A percentile compares a stretch with the other conserved stretches of the same genome.
These are phyloP conservation scores for Beris morrisii DNA, from an alignment of 2,888 invertebrate species.

Conservation along the genomic window DNA sequence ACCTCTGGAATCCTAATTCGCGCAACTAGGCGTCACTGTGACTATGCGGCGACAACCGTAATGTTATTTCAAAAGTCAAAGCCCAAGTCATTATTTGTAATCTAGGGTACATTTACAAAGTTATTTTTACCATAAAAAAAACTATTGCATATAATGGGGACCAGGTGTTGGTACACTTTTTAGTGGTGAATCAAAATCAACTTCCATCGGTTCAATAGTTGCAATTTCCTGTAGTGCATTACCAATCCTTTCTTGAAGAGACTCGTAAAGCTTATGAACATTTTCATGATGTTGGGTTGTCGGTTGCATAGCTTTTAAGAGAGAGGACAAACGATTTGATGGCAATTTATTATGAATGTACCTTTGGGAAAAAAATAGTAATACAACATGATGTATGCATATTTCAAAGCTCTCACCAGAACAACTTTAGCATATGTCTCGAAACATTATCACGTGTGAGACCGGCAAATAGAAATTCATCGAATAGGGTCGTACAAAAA, in stretches of 20 bases:
- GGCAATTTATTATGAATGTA: slow-evolving; percentile 86
- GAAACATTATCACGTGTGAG: slow-evolving; percentile 88
- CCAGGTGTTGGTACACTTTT: slow-evolving; percentile 84
- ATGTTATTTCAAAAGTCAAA: too few relatives aligned
- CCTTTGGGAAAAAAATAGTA: slow-evolving; percentile 66
- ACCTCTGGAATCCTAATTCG: too few relatives aligned
- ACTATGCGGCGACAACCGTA: too few relatives aligned
- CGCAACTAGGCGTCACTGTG: too few relatives aligned
- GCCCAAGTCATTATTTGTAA: too few relatives aligned
- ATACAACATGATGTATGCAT: background rate
- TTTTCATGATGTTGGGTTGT: slow-evolving; percentile 81
- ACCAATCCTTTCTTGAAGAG: slow-evolving; percentile 75
- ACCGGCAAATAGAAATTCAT: slow-evolving; percentile 92
- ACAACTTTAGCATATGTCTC: slow-evolving; percentile 83
- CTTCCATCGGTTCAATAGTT: slow-evolving; percentile 64
- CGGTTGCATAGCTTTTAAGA: slow-evolving; percentile 64
- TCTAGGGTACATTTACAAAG: too few relatives aligned
- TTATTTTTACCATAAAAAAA: background rate
- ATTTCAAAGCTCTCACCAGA: slow-evolving; percentile 67
- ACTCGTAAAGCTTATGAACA: slow-evolving; percentile 77
- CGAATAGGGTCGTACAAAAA: slow-evolving; percentile 92
- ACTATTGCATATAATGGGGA: slow-evolving; percentile 59
- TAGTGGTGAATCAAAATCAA: slow-evolving; percentile 79
- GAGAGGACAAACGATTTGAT: slow-evolving; percentile 71
- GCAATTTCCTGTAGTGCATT: slow-evolving; percentile 68